Conservation (phyloP, 2,113 vertebrate genomes). For the Hydrochoerus hydrochaeris region DNA sequence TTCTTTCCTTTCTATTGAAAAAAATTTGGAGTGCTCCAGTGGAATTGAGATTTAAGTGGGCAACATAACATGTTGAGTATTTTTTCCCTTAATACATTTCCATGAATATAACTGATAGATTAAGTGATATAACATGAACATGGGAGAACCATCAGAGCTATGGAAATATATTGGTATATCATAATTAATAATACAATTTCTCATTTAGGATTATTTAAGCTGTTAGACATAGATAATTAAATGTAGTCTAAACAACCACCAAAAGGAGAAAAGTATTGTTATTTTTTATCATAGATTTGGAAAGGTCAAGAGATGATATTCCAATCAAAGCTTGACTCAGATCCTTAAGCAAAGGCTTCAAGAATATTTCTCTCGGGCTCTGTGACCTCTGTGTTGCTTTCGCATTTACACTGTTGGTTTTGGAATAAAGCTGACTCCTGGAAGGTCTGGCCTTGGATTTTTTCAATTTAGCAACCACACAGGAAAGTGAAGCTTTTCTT, state of each 20-base stretch:
- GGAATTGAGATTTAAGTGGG: slow-evolving; percentile 16
- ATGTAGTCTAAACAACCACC: not conserved
- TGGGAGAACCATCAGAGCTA: not conserved
- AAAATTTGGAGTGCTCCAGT: not conserved
- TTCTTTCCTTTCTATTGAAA: not conserved
- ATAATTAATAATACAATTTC: slow-evolving; percentile 2
- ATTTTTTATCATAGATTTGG: not conserved
- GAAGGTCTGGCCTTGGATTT: not conserved
- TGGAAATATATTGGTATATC: not conserved
- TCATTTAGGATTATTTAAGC: not conserved
- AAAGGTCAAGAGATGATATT: not conserved
- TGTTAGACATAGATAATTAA: not conserved
- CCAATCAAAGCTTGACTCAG: not conserved
- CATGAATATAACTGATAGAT: not conserved
- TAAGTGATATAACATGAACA: not conserved
- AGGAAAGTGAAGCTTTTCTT: not conserved
- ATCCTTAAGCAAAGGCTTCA: not conserved
- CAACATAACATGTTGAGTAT: not conserved
- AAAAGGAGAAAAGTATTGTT: not conserved
- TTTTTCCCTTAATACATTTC: slow-evolving; percentile 23
- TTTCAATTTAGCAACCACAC: not conserved
- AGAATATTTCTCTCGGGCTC: not conserved
- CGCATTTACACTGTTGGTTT: not conserved
- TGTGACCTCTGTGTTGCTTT: not conserved
- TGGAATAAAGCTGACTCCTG: not conserved